Evolutionary conservation across 2,113 vertebrate species (phyloP), one percentile per base, ranked within the genome.

Genomic region (Aviceda subcristata): DNA sequence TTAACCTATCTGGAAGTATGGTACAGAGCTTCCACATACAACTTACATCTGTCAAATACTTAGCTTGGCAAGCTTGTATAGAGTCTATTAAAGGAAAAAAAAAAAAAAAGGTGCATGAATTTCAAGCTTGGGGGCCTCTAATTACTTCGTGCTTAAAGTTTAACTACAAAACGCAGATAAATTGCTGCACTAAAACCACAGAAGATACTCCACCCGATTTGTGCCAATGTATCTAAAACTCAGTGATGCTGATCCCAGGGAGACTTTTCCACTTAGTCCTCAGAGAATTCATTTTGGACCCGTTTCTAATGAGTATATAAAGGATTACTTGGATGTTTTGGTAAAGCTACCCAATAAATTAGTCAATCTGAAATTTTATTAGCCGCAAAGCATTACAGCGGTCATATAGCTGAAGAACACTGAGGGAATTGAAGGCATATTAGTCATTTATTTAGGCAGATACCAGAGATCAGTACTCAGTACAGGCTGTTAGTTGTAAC

Each of bases 131-230:
- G 96, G 87, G 94, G 93, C 91, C 84, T 98, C 94, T 97, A 98
- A 98, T 97, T 98, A 97, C 95, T 84, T 94, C n/a, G 38, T 95
- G 90, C 80, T 97, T 97, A 96, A 98, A 97, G 77, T 97, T 98
- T 97, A 98, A 97, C 97, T 97, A 98, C 87, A 96, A 98, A 98
- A 97, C 3, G 7, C 90, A 96, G 96, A 98, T 94, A 97, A 98
- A 98, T 77, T 95, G 92, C 94, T 92, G 91, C 77, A 96, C 78
- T 98, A 98, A 98, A 98, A 93, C 73, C 91, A 95, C 48, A 93
- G 93, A 97, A 92, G 91, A 98, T 95, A 83, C 85, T 96, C 83
- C 48, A 98, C 86, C 66, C 29, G 55, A 96, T 96, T 97, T 97
- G 92, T 96, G 87, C 84, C 94, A 82, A 76, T 27, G 69, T 92